Percentiles rank a stretch among this genome's conserved stretches.
Conservation (phyloP, 2,888 invertebrate species). For the Lingula anatina region DNA sequence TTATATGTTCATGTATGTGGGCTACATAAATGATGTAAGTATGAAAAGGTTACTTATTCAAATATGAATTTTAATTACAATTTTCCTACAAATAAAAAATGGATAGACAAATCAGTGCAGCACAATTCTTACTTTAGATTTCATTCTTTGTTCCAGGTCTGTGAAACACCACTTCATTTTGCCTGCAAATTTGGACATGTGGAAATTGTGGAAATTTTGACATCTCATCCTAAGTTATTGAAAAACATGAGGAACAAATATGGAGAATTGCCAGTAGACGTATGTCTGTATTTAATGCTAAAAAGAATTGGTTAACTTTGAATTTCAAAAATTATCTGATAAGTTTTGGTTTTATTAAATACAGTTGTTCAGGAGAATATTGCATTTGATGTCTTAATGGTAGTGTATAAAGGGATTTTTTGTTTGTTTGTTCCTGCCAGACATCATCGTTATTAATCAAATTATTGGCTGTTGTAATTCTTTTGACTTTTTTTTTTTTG, state of each 20-base stretch:
- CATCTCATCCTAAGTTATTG: conserved; percentile 77
- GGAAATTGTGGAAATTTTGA: conserved; percentile 72
- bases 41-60: too few species aligned
- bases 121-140: too few species aligned
- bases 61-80: too few species aligned
- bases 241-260: conserved; percentile 69
- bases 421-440: too few species aligned
- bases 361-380: conserved; percentile 8
- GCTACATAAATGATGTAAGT: too few species aligned
- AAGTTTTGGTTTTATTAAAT: conserved; percentile 1
- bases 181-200: conserved; percentile 84
- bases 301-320: conserved; percentile 5
- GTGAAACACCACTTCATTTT: conserved; percentile 88
- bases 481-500: too few species aligned
- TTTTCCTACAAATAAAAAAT: too few species aligned
- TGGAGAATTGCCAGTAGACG: conserved; percentile 70
- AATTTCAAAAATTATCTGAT: conserved; percentile 1
- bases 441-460: too few species aligned
- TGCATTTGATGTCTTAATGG: not conserved
- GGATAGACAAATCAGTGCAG: too few species aligned
- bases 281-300: conserved; percentile 45
- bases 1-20: too few species aligned
- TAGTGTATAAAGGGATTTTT: too few species aligned
- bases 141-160: conserved; percentile 38
- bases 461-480: too few species aligned